Evolutionary conservation across 2,797 vertebrate genomes (phyloP).

Genomic region (Limosa lapponica): DNA sequence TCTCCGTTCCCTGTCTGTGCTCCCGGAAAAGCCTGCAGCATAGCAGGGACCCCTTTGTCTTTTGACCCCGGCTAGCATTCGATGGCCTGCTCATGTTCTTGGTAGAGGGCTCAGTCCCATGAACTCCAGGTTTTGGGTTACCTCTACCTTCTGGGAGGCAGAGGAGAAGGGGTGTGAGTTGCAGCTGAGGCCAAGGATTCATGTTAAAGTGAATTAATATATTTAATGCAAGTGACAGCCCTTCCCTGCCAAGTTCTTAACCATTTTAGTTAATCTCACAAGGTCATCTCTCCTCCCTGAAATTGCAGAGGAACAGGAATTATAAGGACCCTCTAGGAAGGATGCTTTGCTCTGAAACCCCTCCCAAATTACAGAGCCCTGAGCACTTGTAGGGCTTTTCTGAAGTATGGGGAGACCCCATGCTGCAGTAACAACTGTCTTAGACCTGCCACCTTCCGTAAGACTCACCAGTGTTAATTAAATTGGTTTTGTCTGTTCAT

Average conservation of each 20-base stretch:
- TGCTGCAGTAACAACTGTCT: neutral
- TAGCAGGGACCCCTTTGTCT: neutral
- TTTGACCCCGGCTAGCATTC: neutral
- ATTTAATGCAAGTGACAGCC: neutral
- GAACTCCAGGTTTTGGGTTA: neutral
- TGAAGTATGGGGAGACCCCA: neutral
- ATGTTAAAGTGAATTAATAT: neutral
- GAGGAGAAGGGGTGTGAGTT: neutral
- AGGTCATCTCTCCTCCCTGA: neutral
- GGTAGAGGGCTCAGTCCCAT: neutral
- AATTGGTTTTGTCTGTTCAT: neutral
- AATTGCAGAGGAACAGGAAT: neutral
- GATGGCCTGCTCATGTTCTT: fast-evolving
- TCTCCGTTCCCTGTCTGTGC: neutral
- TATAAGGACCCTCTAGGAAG: neutral
- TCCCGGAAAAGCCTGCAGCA: neutral
- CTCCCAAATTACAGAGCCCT: neutral
- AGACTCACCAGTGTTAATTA: neutral
- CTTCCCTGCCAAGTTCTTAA: neutral
- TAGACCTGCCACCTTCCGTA: neutral
- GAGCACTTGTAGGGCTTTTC: neutral
- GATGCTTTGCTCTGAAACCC: neutral
- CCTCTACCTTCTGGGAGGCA: neutral
- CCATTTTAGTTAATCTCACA: neutral
- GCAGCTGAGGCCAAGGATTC: neutral